Evolutionary conservation across 2,113 vertebrate genomes (phyloP).

Genomic region (Rhynchomys soricoides): DNA sequence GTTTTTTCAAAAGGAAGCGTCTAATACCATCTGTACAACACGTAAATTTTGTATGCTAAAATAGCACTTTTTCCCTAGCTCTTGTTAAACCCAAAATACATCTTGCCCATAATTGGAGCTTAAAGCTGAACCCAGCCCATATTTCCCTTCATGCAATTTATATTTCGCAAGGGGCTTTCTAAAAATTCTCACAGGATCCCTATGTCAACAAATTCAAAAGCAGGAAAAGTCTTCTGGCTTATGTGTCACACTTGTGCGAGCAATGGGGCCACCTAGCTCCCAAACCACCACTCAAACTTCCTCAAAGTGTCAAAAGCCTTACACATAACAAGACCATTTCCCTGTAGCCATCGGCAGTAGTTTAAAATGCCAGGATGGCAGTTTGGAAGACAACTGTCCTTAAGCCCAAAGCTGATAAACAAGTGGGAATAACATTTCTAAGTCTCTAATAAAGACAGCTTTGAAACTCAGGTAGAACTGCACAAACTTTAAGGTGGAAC

Average conservation of each 20-base stretch:
- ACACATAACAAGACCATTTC: neutral
- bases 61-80: neutral
- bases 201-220: conserved; percentile 7
- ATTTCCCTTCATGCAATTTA: neutral
- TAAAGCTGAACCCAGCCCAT: neutral
- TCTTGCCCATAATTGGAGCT: conserved; percentile 46
- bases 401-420: neutral
- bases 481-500: neutral
- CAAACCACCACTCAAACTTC: conserved; percentile 48
- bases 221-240: neutral
- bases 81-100: conserved; percentile 39
- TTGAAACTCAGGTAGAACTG: conserved; percentile 3
- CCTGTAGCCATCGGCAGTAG: neutral
- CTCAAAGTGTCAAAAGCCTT: conserved; percentile 32
- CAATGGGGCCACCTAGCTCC: neutral
- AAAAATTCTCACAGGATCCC: conserved; percentile 1
- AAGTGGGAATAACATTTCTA: neutral
- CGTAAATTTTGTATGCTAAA: conserved; percentile 27
- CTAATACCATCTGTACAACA: conserved; percentile 11
- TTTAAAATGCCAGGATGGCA: neutral
- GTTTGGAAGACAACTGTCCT: neutral
- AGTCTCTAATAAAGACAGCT: neutral
- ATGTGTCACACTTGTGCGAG: neutral
- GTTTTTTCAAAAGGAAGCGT: conserved; percentile 36
- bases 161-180: conserved; percentile 28